Evolutionary conservation across 2,888 invertebrate species (phyloP), one percentile per base, ranked within the genome.

Genomic region (Venusia cambrica): DNA sequence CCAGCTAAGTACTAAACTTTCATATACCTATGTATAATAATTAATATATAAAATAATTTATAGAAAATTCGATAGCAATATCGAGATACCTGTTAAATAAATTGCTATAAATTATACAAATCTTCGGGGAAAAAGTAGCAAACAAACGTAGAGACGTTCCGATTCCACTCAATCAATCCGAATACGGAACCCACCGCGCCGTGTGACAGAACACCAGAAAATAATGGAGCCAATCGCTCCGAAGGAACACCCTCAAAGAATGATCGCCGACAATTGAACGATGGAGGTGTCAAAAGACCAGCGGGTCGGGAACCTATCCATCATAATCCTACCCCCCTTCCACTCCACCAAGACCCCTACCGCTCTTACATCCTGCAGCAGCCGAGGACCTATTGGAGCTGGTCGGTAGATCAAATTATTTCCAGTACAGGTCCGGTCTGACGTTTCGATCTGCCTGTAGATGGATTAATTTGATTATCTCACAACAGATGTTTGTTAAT

Each of bases 381-480:
- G 8, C 20, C 33, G 34, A 18, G 33, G 71, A 3, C 59, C 74
- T 57, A 48, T 24, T 11, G 32, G 47, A 11, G 29, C 17, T 67
- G 73, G 74, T 28, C 47, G 46, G 52, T 58, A 46, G 62, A 70
- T 72, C 73, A 79, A 83, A 83, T 83, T 78, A 79, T 84, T 80
- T 83, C 77, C 78, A 75, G 70, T 73, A 73, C 72, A 69, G 67
- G 73, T 68, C 67, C 71, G 63, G 62, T 52, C 73, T 84, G 85
- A 81, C 85, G 77, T 84, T 87, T 84, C 85, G 85, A 85, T 87
- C 75, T 76, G 76, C 67, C 74, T 67, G 72, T 72, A 83, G 84
- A 87, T 87, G 85, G 85, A 85, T 87, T 84, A 83, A 85, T 84
- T 81, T 83, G 84, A 87, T 87, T 79, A 84, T 68, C 60, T 70